phyloP scores from a whole-genome alignment of 2,113 vertebrate species.

The Glareola pratincola region DNA sequence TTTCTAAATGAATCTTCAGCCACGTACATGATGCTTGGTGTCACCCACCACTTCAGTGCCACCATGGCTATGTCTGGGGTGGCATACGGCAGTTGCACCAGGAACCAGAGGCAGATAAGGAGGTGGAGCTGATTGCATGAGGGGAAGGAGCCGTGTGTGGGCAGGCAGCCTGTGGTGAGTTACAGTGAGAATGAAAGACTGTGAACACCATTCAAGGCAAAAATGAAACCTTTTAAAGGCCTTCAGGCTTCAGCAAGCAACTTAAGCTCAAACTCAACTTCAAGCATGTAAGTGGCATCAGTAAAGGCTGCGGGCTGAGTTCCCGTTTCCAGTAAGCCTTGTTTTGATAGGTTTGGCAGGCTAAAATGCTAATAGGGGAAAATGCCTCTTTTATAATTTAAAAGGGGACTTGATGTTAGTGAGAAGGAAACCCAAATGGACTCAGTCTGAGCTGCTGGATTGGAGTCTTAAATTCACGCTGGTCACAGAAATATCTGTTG shows the following conservation, averaged over 20 bases:
- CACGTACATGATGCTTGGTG: accelerated
- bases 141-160: background rate
- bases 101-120: accelerated
- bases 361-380: background rate
- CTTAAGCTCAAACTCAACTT: background rate
- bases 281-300: background rate
- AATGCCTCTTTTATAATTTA: background rate
- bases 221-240: background rate
- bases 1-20: background rate
- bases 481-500: background rate
- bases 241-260: background rate
- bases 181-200: background rate
- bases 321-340: background rate
- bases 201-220: background rate
- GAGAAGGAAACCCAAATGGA: background rate
- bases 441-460: background rate
- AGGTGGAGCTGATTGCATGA: accelerated
- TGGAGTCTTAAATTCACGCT: background rate
- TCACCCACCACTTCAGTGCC: background rate
- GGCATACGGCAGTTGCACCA: background rate
- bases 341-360: background rate
- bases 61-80: background rate
- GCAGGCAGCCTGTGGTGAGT: background rate
- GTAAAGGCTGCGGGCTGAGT: background rate
- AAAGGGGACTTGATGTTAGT: background rate